Percentiles rank a stretch among this genome's conserved stretches.
phyloP scores from a whole-genome alignment of 2,797 vertebrate species.

The Nyctalus aviator region DNA sequence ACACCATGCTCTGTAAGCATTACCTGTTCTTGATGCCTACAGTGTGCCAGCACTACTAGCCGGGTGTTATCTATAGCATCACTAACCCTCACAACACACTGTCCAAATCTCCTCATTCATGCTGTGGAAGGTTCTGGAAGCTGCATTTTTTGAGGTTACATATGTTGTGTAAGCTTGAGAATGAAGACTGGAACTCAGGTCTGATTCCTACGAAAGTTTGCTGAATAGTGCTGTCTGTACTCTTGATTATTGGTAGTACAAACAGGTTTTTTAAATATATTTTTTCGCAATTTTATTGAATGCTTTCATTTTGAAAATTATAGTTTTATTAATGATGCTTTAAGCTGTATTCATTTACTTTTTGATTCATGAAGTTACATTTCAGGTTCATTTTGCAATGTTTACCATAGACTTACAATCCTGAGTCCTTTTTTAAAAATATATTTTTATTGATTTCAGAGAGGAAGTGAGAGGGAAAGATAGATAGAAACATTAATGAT shows the following conservation, averaged over 20 bases:
- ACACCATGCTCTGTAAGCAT: not conserved
- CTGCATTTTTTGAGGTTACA: not conserved
- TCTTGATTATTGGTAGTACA: not conserved
- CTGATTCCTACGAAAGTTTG: not conserved
- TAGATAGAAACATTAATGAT: no score
- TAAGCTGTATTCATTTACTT: not conserved
- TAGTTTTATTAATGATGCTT: not conserved
- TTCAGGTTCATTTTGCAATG: not conserved
- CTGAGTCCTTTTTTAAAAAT: not conserved
- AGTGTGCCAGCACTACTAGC: accelerated
- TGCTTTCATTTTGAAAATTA: conserved; percentile 45
- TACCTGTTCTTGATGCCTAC: not conserved
- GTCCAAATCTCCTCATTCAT: not conserved
- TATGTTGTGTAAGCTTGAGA: not conserved
- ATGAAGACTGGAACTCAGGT: not conserved
- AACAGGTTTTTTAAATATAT: not conserved
- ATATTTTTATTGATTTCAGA: no score
- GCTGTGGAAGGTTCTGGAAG: not conserved
- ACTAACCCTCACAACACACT: not conserved
- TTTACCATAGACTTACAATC: not conserved
- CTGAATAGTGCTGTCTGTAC: not conserved
- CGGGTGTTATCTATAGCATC: accelerated
- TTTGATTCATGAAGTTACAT: not conserved
- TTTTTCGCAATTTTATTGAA: not conserved
- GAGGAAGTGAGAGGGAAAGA: no score